Evolutionary conservation across 2,797 vertebrate genomes (phyloP).

Genomic region (Sparidentex hasta): DNA sequence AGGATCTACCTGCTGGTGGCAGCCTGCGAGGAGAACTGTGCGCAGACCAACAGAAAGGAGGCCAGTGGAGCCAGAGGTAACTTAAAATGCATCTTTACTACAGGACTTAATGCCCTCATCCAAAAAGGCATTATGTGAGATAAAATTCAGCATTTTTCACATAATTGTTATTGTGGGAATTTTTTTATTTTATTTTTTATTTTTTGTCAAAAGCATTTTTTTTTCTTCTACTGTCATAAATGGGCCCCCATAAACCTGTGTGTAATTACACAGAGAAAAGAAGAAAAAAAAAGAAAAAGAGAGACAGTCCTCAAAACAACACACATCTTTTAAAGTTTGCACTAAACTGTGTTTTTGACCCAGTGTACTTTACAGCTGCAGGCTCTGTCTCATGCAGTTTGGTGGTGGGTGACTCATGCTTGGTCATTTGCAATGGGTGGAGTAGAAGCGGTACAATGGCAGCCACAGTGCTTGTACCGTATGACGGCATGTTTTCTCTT

Average conservation of each 20-base stretch:
- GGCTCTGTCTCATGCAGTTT: conserved; percentile 5
- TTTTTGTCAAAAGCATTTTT: too few relatives aligned
- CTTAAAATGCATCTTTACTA: background rate
- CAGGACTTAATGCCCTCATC: too few relatives aligned
- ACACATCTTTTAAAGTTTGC: background rate
- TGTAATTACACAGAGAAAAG: background rate
- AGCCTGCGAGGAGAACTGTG: conserved; percentile 25
- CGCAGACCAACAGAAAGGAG: background rate
- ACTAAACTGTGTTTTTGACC: background rate
- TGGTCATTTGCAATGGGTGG: conserved; percentile 46
- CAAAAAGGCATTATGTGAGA: too few relatives aligned
- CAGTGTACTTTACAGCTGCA: background rate
- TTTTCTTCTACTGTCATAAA: too few relatives aligned
- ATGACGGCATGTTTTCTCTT: background rate
- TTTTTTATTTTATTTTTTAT: too few relatives aligned
- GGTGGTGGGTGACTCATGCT: conserved; percentile 50
- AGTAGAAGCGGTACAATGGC: background rate
- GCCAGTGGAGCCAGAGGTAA: conserved; percentile 37
- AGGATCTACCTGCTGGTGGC: conserved; percentile 73
- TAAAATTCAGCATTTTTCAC: too few relatives aligned
- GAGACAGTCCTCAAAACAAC: background rate
- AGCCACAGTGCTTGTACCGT: background rate
- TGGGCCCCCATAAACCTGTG: background rate
- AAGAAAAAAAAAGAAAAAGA: too few relatives aligned
- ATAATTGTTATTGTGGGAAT: too few relatives aligned